These are phyloP conservation scores for Dendroctonus valens DNA, from an alignment of 1,140 invertebrate species.

Conservation along the genomic window DNA sequence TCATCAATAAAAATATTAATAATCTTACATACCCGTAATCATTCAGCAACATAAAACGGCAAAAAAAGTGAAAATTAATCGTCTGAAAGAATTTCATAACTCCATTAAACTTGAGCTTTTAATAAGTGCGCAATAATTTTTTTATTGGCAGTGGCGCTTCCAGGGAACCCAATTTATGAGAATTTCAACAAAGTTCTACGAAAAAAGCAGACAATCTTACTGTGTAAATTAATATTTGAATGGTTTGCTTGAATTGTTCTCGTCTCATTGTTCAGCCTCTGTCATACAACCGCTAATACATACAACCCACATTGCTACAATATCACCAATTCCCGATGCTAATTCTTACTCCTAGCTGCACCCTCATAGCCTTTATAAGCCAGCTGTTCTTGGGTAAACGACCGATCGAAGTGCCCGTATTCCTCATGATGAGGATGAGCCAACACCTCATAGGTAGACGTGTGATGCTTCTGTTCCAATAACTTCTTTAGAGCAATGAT, in stretches of 20 bases:
- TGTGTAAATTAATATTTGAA: no score
- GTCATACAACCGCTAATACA: no score
- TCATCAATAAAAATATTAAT: background rate
- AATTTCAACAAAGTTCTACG: no score
- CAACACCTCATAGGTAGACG: conserved; percentile 68
- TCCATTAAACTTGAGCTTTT: no score
- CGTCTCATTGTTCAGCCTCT: no score
- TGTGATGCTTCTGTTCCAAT: conserved; percentile 65
- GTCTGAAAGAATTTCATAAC: no score
- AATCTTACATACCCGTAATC: background rate
- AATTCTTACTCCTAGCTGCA: conserved; percentile 12
- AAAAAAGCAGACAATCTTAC: no score
- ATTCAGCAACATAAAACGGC: conserved; percentile 5
- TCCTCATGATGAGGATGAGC: conserved; percentile 67
- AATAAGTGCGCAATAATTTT: no score
- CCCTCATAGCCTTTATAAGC: conserved; percentile 58
- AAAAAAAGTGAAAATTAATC: background rate
- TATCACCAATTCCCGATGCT: background rate
- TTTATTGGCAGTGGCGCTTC: no score
- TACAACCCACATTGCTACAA: no score
- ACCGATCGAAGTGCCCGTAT: conserved; percentile 51
- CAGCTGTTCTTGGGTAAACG: conserved; percentile 50
- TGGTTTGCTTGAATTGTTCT: no score
- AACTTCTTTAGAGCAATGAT: conserved; percentile 79
- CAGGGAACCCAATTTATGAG: no score